Percentiles rank a stretch among this genome's conserved stretches.
These are phyloP conservation scores for Athrips mouffetella DNA, from an alignment of 2,888 invertebrate species.

Conservation along the genomic window DNA sequence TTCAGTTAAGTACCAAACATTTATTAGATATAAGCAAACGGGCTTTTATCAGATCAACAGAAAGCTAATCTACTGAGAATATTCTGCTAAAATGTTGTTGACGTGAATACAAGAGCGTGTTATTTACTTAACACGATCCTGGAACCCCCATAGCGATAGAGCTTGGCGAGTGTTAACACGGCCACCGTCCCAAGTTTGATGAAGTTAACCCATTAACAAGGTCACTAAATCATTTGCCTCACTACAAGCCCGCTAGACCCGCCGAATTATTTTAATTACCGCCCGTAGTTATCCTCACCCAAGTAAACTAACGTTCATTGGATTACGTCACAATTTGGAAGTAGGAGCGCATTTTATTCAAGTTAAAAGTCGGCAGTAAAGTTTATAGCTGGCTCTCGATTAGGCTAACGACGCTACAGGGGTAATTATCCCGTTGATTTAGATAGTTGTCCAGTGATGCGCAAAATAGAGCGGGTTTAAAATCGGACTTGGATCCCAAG, in stretches of 20 bases:
- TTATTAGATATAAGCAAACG: background rate
- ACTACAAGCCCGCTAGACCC: slow-evolving; percentile 51
- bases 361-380: slow-evolving; percentile 20
- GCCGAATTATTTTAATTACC: slow-evolving; percentile 61
- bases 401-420: slow-evolving; percentile 47
- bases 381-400: slow-evolving; percentile 40
- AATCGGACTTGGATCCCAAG: slow-evolving; percentile 68
- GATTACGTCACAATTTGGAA: background rate
- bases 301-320: slow-evolving; percentile 2
- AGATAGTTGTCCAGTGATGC: slow-evolving; percentile 66
- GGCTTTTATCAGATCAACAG: no score
- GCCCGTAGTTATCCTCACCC: slow-evolving; percentile 17
- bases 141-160: slow-evolving; percentile 8
- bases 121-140: slow-evolving; percentile 15
- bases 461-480: slow-evolving; percentile 68
- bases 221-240: slow-evolving; percentile 66
- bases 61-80: no score
- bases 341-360: slow-evolving; percentile 11
- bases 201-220: slow-evolving; percentile 66
- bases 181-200: slow-evolving; percentile 51
- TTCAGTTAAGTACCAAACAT: slow-evolving; percentile 12
- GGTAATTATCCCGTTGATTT: slow-evolving; percentile 66
- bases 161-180: slow-evolving; percentile 37
- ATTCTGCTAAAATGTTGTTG: background rate
- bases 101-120: background rate